Evolutionary conservation across 2,888 invertebrate genomes (phyloP), one percentile per base, ranked within the genome.

Genomic region (Acleris emargana): DNA sequence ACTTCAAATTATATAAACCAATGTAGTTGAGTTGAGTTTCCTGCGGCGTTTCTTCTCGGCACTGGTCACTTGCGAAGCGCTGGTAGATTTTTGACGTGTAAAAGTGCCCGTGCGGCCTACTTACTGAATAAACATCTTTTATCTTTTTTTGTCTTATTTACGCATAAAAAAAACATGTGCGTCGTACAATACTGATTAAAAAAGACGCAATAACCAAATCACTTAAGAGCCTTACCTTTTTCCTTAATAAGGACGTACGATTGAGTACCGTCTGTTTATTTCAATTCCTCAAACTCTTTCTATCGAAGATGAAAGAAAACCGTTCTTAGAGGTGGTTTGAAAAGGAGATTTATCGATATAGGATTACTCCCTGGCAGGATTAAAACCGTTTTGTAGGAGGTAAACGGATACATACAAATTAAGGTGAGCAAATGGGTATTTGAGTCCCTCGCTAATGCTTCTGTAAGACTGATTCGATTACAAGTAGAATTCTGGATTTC

Each of bases 341-440:
- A 59, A 64, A 54, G 38, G 59, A 59, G 54, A 54, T 54, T 42
- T 54, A 49, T 54, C 59, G 55, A 49, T 51, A 66, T 47, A 52
- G 66, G 60, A 47, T 28, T 49, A 58, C 32, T 22, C 52, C n/a
- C 18, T 11, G 20, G 59, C 20, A 42, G 49, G 61, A 61, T 61
- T 57, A 57, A 61, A 66, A 61, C 61, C 51, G 25, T 25, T 66
- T 28, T 25, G 60, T 52, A 18, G 52, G 57, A 43, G 47, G 32
- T 53, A 64, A 64, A 64, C 58, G 49, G 55, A 53, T 60, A 54
- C 47, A 64, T 54, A 59, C 64, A 64, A 59, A 60, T 64, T 60
- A 55, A 64, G 59, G 64, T 60, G 59, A 45, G 64, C 54, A 64
- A 60, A 64, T 60, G 59, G 64, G 45, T 50, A 60, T 64, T 54